A percentile compares a stretch with the other conserved stretches of the same genome.
Evolutionary conservation across 64 coral and sea anemone genomes (phyloP).

Genomic region (Stichodactyla helianthus): DNA sequence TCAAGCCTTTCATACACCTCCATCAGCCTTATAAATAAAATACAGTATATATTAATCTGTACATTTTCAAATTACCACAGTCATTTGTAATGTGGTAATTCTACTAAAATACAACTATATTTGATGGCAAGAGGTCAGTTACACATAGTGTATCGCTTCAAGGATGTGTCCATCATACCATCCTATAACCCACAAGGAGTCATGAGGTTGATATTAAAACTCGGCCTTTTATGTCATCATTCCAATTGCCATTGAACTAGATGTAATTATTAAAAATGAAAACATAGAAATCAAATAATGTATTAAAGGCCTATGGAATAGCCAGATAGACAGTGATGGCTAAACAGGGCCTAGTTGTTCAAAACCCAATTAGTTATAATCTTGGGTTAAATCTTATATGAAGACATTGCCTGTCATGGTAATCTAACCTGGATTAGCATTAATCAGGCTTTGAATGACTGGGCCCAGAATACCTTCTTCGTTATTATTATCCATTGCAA

Average conservation of each 20-base stretch:
- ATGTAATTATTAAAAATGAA: neutral
- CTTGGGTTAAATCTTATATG: too few species aligned
- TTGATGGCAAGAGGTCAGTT: conserved; percentile 21
- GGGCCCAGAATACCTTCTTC: too few species aligned
- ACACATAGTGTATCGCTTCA: conserved; percentile 18
- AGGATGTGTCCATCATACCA: conserved; percentile 32
- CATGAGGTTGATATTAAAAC: conserved; percentile 53
- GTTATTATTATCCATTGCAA: too few species aligned
- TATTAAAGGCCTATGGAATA: too few species aligned
- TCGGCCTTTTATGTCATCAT: conserved; percentile 97
- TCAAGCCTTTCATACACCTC: conserved; percentile 94
- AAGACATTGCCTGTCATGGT: too few species aligned
- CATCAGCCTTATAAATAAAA: conserved; percentile 57
- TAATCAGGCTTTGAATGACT: too few species aligned
- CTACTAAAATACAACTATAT: neutral
- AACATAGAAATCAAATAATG: too few species aligned
- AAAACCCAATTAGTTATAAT: too few species aligned
- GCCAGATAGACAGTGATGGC: too few species aligned
- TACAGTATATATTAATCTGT: neutral
- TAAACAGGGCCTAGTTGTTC: too few species aligned
- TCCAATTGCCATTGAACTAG: conserved; percentile 25
- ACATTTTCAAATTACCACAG: neutral
- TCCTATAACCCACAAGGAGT: neutral
- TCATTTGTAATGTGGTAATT: neutral
- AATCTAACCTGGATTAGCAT: too few species aligned